These are phyloP conservation scores for Callinectes sapidus DNA, from an alignment of 2,888 invertebrate genomes.

Conservation along the genomic window DNA sequence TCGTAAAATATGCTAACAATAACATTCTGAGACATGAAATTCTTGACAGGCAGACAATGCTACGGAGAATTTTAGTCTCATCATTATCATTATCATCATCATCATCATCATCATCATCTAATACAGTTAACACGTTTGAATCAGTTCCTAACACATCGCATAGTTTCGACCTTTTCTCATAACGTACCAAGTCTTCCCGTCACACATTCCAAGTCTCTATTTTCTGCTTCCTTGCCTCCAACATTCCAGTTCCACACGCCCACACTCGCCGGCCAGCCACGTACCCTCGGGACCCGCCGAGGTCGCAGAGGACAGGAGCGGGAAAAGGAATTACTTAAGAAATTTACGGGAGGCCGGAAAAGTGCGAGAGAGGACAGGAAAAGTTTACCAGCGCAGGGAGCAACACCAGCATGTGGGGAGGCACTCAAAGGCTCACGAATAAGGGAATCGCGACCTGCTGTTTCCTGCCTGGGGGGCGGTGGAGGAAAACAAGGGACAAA, in stretches of 20 bases:
- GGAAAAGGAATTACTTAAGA: not conserved
- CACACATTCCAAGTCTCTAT: not conserved
- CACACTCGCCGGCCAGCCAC: not conserved
- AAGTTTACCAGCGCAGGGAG: not conserved
- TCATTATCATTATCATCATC: not conserved
- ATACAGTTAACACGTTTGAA: not conserved
- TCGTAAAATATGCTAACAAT: too few relatives aligned
- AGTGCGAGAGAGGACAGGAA: not conserved
- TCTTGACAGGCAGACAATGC: not conserved
- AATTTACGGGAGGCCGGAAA: conserved; percentile 7
- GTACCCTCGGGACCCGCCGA: not conserved
- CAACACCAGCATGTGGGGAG: not conserved
- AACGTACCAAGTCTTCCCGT: not conserved
- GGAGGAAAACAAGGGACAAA: not conserved
- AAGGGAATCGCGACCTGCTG: not conserved
- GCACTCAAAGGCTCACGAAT: not conserved
- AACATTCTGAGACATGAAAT: too few relatives aligned
- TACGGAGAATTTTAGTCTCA: not conserved
- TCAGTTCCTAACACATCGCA: not conserved
- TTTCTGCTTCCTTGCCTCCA: not conserved
- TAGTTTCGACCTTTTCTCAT: not conserved
- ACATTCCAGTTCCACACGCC: not conserved
- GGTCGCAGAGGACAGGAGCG: not conserved
- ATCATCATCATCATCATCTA: not conserved
- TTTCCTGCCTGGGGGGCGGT: not conserved